phyloP scores from a whole-genome alignment of 2,113 vertebrate species.

The Pteronura brasiliensis region DNA sequence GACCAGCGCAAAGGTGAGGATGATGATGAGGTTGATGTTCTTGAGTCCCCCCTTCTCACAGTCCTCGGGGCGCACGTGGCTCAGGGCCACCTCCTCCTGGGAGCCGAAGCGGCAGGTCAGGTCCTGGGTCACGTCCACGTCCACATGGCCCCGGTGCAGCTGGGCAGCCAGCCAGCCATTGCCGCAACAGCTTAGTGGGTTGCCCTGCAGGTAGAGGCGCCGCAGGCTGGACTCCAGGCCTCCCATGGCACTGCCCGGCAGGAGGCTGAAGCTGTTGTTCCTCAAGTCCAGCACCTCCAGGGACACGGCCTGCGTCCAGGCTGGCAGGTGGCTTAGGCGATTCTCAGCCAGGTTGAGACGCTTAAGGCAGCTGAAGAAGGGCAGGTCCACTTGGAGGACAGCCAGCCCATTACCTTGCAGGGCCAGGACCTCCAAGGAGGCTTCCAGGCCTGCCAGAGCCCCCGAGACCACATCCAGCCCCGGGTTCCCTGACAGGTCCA shows the following conservation, averaged over 20 bases:
- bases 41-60: slow-evolving; percentile 83
- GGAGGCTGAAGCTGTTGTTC: slow-evolving; percentile 90
- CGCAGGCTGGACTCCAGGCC: slow-evolving; percentile 89
- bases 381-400: slow-evolving; percentile 86
- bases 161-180: slow-evolving; percentile 88
- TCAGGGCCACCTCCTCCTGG: slow-evolving; percentile 82
- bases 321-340: slow-evolving; percentile 85
- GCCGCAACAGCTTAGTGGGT: slow-evolving; percentile 93
- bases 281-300: slow-evolving; percentile 92
- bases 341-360: slow-evolving; percentile 92
- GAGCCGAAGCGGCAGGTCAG: slow-evolving; percentile 86
- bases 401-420: slow-evolving; percentile 87
- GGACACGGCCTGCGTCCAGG: slow-evolving; percentile 84
- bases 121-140: slow-evolving; percentile 84
- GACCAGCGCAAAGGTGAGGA: slow-evolving; percentile 79
- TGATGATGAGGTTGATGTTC: slow-evolving; percentile 81
- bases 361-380: slow-evolving; percentile 86
- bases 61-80: slow-evolving; percentile 84
- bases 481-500: slow-evolving; percentile 91
- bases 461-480: slow-evolving; percentile 85
- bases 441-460: slow-evolving; percentile 89
- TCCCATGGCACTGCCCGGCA: slow-evolving; percentile 86
- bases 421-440: slow-evolving; percentile 87
- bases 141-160: slow-evolving; percentile 86
- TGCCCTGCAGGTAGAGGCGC: slow-evolving; percentile 91